phyloP scores from a whole-genome alignment of 2,113 vertebrate species.

The Antechinus stuartii region DNA sequence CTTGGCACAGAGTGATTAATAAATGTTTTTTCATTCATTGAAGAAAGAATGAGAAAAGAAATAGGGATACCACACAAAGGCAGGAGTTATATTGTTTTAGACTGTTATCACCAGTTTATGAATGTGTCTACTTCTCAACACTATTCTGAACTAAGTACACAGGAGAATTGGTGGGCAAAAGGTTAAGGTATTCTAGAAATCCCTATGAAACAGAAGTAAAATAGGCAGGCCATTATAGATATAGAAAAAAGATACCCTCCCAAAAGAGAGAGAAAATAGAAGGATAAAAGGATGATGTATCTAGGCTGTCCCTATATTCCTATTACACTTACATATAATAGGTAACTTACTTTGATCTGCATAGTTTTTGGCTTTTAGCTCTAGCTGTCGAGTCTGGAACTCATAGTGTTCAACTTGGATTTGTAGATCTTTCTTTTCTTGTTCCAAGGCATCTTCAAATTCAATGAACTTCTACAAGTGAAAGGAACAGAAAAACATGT shows the following conservation, averaged over 20 bases:
- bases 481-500: slow-evolving; percentile 47
- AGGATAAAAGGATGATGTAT: neutral
- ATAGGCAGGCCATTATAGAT: neutral
- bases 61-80: too few relatives aligned
- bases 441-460: slow-evolving; percentile 97
- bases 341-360: slow-evolving; percentile 93
- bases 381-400: slow-evolving; percentile 95
- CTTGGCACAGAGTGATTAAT: too few relatives aligned
- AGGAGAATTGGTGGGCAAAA: neutral
- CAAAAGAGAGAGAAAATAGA: too few relatives aligned
- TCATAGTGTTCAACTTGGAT: slow-evolving; percentile 94
- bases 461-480: slow-evolving; percentile 95
- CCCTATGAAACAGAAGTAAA: neutral
- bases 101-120: too few relatives aligned
- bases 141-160: neutral
- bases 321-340: too few relatives aligned
- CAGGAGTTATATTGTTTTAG: too few relatives aligned
- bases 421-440: slow-evolving; percentile 98
- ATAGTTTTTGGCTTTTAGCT: slow-evolving; percentile 97
- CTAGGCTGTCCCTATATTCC: too few relatives aligned
- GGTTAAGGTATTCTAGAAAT: neutral
- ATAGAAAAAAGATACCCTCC: too few relatives aligned
- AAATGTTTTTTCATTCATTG: too few relatives aligned
- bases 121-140: neutral
- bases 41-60: too few relatives aligned